Evolutionary conservation across 1,140 invertebrate species (phyloP), one percentile per base, ranked within the genome.

Genomic region (Himalopsyche phryganea): DNA sequence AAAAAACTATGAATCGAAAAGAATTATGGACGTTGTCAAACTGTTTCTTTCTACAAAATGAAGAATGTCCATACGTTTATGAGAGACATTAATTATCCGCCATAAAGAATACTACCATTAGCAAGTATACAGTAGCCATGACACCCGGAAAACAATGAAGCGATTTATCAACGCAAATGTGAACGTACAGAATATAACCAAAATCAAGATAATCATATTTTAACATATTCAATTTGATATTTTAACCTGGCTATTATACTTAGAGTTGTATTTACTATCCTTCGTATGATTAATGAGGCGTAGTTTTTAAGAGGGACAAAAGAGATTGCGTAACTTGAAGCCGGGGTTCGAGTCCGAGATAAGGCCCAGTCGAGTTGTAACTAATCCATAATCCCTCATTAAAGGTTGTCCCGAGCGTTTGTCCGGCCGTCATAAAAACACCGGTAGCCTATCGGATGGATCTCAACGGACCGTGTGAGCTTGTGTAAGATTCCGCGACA

Each of bases 121-220:
- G 44, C 53, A 48, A 41, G 48, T 42, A 42, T 38, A 63, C 57
- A 46, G 61, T 63, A 63, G 57, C 57, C 44, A 51, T 36, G 38
- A 47, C 53, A 50, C 52, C 54, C 60, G 51, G 49, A 63, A 63
- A 53, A 63, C 61, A 60, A 60, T 63, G 57, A 63, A 42, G 7
- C 48, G 56, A 63, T 63, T 63, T 63, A 60, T 63, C 61, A 60
- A 63, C 47, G 54, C 54, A 56, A 61, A 58, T 61, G 50, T 61
- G 35, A 46, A 54, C 51, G 38, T 44, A 35, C 40, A 54, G 23
- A 28, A 28, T 28, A 28, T 28, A 42, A 45, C 44, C 18, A 41
- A 45, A 42, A 61, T 61, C 47, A 51, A 56, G 44, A 50, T 56
- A 28, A 3, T 28, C 23, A 28, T 28, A 28, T 28, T 28, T 28